These are phyloP conservation scores for Arrhopalites spinosus DNA, from an alignment of 2,888 invertebrate genomes.

Conservation along the genomic window DNA sequence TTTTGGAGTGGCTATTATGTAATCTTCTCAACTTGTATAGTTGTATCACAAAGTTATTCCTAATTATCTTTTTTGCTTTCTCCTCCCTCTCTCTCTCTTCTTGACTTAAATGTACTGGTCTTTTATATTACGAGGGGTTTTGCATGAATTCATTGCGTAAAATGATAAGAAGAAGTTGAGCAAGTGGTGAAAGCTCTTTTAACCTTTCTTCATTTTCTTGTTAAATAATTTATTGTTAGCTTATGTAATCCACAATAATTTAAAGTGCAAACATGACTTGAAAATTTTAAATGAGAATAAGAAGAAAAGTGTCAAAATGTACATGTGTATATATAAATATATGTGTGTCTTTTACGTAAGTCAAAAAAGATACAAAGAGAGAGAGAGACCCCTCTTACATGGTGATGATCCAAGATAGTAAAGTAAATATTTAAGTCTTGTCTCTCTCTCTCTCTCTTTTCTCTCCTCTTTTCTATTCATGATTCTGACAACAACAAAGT, in stretches of 20 bases:
- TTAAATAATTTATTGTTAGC: background rate
- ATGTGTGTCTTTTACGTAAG: background rate
- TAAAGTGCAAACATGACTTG: background rate
- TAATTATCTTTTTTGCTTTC: conserved; percentile 1
- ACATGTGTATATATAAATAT: no score
- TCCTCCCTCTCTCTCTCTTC: background rate
- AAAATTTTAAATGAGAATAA: background rate
- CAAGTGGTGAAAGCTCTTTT: no score
- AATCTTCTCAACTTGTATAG: background rate
- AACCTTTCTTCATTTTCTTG: background rate
- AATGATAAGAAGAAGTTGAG: no score
- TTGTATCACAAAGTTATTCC: background rate
- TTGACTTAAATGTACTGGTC: background rate
- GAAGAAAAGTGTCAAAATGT: no score
- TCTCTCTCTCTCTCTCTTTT: background rate
- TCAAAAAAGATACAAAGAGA: background rate
- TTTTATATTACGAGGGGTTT: no score
- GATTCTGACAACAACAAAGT: conserved; percentile 13
- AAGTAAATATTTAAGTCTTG: conserved; percentile 13
- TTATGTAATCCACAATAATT: background rate
- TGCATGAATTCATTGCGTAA: background rate
- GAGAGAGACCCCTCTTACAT: background rate
- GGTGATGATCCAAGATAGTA: conserved; percentile 4
- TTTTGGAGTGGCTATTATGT: background rate
- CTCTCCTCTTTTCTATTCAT: conserved; percentile 14